Percentiles rank a stretch among this genome's conserved stretches.
phyloP scores from a whole-genome alignment of 2,797 vertebrate genomes.

The Simalia tracyae region DNA sequence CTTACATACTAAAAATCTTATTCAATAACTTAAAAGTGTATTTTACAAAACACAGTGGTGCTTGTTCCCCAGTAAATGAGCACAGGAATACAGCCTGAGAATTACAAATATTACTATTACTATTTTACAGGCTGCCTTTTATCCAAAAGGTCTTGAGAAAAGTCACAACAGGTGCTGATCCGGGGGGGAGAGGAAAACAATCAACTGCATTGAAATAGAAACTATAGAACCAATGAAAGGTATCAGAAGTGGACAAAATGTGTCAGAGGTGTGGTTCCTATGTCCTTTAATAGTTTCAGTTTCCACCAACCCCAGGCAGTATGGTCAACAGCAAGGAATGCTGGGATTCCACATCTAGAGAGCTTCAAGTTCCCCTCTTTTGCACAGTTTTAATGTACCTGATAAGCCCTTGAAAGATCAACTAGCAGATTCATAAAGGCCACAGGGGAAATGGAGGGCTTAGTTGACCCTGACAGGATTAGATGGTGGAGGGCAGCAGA shows the following conservation, averaged over 20 bases:
- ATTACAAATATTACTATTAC: background rate
- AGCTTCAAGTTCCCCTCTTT: no score
- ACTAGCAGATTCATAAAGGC: no score
- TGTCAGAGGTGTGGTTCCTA: background rate
- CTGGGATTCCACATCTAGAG: no score
- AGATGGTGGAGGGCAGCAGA: no score
- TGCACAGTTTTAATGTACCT: no score
- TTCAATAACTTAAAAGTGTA: background rate
- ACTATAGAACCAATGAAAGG: background rate
- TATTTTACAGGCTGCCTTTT: background rate
- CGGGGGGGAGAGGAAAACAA: background rate
- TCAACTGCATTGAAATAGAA: background rate
- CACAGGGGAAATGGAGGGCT: no score
- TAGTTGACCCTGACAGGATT: no score
- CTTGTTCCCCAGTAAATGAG: constrained; percentile 25
- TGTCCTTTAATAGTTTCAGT: no score
- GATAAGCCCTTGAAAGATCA: no score
- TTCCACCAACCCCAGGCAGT: no score
- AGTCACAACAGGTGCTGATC: background rate
- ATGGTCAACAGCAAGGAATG: no score
- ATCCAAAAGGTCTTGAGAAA: background rate
- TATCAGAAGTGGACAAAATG: background rate
- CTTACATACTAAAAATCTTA: constrained; percentile 30
- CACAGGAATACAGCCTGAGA: background rate
- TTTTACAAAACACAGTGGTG: background rate